phyloP scores from a whole-genome alignment of 2,888 invertebrate genomes.

The Himalopsyche kuldschensis region DNA sequence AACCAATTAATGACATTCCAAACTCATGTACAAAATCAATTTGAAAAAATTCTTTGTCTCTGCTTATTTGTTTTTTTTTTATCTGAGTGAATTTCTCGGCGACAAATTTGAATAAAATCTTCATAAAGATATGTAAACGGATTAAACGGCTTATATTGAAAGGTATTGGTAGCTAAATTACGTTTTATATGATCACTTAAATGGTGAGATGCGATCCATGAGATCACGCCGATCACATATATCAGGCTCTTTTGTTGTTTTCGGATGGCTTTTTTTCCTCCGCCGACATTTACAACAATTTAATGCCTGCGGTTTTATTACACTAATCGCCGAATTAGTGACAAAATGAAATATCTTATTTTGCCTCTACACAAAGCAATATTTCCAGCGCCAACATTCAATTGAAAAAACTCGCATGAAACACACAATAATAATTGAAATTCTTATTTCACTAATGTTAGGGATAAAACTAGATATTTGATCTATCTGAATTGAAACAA shows the following conservation, averaged over 20 bases:
- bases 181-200: not conserved
- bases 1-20: not conserved
- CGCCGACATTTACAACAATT: not conserved
- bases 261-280: not conserved
- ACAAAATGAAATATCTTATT: constrained; percentile 1
- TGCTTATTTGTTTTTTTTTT: not conserved
- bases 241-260: not conserved
- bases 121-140: not conserved
- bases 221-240: not conserved
- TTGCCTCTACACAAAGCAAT: not conserved
- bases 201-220: not conserved
- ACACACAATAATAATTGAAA: too few relatives aligned
- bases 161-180: not conserved
- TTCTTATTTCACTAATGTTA: too few relatives aligned
- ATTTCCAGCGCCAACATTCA: not conserved
- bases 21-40: not conserved
- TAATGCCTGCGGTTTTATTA: not conserved
- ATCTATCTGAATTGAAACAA: too few relatives aligned
- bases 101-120: constrained; percentile 1
- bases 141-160: not conserved
- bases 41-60: not conserved
- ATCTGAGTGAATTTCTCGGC: not conserved
- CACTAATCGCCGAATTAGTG: not conserved
- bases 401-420: not conserved
- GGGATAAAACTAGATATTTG: too few relatives aligned